Evolutionary conservation across 2,888 invertebrate genomes (phyloP), one percentile per base, ranked within the genome.

Genomic region (Lissocephala sabroskyi): DNA sequence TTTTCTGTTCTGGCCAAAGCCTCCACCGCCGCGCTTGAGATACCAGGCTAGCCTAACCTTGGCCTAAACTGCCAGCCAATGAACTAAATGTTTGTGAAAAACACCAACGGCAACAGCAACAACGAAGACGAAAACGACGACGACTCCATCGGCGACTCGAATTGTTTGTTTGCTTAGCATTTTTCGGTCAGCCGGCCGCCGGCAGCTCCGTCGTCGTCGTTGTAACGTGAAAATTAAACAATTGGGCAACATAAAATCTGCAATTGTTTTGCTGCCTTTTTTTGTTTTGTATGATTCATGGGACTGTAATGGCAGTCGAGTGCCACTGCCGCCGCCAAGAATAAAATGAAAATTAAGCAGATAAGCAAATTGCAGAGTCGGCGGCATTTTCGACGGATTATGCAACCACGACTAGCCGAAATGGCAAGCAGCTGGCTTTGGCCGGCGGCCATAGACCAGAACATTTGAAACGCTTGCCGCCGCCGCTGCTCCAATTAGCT

Each of bases 21-120:
- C 23, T 13, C 59, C 44, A 59, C 58, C 23, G 23, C 59, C 44
- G 62, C 58, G 71, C 59, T 74, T 55, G 58, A 62, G 73, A 67
- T 75, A 62, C 62, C 63, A 55, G 50, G 49, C 46, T 40, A 48
- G 41, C n/a, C 44, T 65, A 79, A 77, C 79, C 79, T 79, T 79
- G 79, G 82, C 79, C 79, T 65, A 81, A 79, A 81, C 81, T 70
- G 50, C 53, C 61, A 75, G 80, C 80, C 71, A 80, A 76, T 71
- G 80, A 78, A 76, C 79, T 70, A 71, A 73, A 79, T 73, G 68
- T 66, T 73, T 79, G 64, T 78, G 62, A 79, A 79, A 78, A 56
- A 39, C 59, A 62, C 36, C 46, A 39, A 28, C 48, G 44, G 37
- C 53, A 54, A 35, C 23, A 43, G 29, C 45, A 51, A 11, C 42